Percentiles rank a stretch among this genome's conserved stretches.
phyloP scores from a whole-genome alignment of 2,888 invertebrate genomes.

The Sinopyrophorus schimmeli region DNA sequence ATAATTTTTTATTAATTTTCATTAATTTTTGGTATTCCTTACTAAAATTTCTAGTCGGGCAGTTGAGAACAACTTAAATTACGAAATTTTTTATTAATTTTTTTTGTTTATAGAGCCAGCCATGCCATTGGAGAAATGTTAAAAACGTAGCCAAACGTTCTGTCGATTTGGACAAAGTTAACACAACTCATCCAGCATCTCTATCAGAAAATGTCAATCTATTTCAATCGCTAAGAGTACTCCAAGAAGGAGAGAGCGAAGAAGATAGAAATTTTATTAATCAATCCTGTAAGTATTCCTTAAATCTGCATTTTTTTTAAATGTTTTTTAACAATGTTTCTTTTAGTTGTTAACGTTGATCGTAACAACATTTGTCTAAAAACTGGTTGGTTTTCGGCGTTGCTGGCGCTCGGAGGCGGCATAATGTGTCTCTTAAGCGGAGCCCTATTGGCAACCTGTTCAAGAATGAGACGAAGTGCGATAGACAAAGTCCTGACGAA shows the following conservation, averaged over 20 bases:
- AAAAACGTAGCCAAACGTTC: constrained; percentile 80
- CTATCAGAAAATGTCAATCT: constrained; percentile 88
- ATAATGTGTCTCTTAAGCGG: constrained; percentile 70
- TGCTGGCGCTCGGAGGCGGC: constrained; percentile 56
- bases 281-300: constrained; percentile 6
- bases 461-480: constrained; percentile 66
- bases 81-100: constrained; percentile 9
- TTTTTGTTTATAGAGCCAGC: constrained; percentile 71
- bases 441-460: constrained; percentile 75
- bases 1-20: too few species aligned
- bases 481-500: constrained; percentile 54
- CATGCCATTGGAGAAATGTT: constrained; percentile 90
- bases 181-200: constrained; percentile 51
- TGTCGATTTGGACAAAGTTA: constrained; percentile 57
- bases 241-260: constrained; percentile 82
- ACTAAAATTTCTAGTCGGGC: too few species aligned
- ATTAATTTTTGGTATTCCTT: too few species aligned
- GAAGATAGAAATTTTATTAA: constrained; percentile 45
- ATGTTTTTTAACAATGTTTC: too few species aligned
- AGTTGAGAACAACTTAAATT: constrained; percentile 35
- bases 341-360: constrained; percentile 41
- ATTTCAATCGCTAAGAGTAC: constrained; percentile 84
- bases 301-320: background rate
- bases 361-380: constrained; percentile 53
- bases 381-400: constrained; percentile 60